These are phyloP conservation scores for Tachycineta bicolor DNA, from an alignment of 2,113 vertebrate species.

Conservation along the genomic window DNA sequence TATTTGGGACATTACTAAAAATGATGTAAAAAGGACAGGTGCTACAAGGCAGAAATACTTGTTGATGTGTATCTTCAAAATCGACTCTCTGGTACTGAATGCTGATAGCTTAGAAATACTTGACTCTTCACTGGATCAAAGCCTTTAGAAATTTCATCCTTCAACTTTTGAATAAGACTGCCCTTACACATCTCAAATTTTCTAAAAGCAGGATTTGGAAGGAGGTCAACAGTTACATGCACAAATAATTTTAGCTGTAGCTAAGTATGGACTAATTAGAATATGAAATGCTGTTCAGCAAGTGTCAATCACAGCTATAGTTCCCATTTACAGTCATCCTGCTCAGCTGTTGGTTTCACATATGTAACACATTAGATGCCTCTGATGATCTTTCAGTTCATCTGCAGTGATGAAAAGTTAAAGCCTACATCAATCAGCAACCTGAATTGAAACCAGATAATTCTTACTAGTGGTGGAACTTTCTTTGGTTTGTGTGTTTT, in stretches of 20 bases:
- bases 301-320: neutral
- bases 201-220: neutral
- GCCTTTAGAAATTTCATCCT: neutral
- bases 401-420: neutral
- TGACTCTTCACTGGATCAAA: neutral
- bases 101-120: neutral
- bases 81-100: neutral
- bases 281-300: neutral
- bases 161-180: neutral
- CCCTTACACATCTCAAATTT: neutral
- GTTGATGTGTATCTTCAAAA: neutral
- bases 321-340: neutral
- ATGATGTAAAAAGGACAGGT: neutral
- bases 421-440: neutral
- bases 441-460: neutral
- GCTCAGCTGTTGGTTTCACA: neutral
- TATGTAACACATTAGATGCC: neutral
- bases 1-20: neutral
- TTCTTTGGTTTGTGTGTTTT: neutral
- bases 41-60: neutral
- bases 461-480: neutral
- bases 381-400: neutral
- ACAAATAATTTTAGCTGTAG: neutral
- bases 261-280: neutral
- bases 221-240: neutral